These are phyloP conservation scores for Chiroxiphia lanceolata DNA, from an alignment of 2,797 vertebrate species.

Conservation along the genomic window DNA sequence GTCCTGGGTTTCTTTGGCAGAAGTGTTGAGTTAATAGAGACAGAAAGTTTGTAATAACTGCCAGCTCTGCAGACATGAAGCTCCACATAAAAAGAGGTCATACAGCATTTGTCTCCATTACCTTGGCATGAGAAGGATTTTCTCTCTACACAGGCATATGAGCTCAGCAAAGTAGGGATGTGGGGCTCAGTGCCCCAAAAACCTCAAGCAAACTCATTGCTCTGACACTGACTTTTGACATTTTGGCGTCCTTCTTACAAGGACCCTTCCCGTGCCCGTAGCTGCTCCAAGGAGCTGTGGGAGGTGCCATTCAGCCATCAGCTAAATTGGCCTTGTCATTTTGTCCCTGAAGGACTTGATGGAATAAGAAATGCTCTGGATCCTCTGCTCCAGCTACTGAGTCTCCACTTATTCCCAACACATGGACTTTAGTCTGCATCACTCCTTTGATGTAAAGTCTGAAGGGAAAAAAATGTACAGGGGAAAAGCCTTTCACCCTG, in stretches of 20 bases:
- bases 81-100: neutral
- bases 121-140: neutral
- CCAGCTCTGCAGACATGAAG: neutral
- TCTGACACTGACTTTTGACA: neutral
- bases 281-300: neutral
- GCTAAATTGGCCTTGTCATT: neutral
- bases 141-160: neutral
- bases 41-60: neutral
- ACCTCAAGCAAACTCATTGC: neutral
- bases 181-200: neutral
- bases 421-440: neutral
- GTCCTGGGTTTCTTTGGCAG: neutral
- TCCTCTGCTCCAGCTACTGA: neutral
- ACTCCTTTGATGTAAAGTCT: neutral
- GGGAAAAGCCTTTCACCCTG: neutral
- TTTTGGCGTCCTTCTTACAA: neutral
- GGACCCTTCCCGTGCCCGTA: neutral
- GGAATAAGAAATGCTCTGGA: neutral
- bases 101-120: neutral
- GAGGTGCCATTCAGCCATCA: neutral
- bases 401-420: neutral
- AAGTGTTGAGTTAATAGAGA: conserved; percentile 41
- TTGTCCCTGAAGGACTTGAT: neutral
- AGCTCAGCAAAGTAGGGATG: neutral
- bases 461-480: neutral